phyloP scores from a whole-genome alignment of 2,113 vertebrate species.

The Motacilla alba region DNA sequence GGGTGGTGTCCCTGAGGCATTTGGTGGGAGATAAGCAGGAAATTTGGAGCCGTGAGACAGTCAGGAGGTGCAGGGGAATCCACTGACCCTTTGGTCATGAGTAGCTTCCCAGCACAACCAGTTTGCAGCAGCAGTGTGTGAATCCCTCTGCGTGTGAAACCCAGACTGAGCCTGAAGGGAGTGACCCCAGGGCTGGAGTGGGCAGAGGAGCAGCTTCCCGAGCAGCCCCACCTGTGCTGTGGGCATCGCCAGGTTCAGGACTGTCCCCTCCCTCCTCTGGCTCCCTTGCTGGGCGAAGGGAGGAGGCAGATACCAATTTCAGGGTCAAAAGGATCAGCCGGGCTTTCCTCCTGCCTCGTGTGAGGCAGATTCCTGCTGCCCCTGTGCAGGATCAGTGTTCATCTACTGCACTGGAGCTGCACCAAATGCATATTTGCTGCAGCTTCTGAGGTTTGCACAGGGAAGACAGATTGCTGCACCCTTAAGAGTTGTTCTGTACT shows the following conservation, averaged over 20 bases:
- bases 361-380: not conserved
- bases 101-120: not conserved
- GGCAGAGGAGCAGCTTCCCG: not conserved
- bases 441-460: not conserved
- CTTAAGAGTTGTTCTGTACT: not conserved
- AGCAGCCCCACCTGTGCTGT: not conserved
- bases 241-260: not conserved
- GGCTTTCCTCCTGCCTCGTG: not conserved
- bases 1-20: not conserved
- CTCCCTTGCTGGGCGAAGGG: not conserved
- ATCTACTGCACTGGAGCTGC: not conserved
- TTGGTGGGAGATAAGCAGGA: not conserved
- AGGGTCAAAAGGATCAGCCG: not conserved
- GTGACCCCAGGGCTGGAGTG: not conserved
- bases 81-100: not conserved
- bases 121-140: not conserved
- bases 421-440: not conserved
- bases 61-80: not conserved
- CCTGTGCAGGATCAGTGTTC: not conserved
- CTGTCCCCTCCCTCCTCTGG: not conserved
- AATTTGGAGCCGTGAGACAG: not conserved
- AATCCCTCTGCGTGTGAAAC: not conserved
- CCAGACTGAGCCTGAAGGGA: not conserved
- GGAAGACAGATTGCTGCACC: not conserved
- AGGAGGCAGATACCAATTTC: not conserved